phyloP scores from a whole-genome alignment of 2,113 vertebrate species.

The Chaenogobius annularis region DNA sequence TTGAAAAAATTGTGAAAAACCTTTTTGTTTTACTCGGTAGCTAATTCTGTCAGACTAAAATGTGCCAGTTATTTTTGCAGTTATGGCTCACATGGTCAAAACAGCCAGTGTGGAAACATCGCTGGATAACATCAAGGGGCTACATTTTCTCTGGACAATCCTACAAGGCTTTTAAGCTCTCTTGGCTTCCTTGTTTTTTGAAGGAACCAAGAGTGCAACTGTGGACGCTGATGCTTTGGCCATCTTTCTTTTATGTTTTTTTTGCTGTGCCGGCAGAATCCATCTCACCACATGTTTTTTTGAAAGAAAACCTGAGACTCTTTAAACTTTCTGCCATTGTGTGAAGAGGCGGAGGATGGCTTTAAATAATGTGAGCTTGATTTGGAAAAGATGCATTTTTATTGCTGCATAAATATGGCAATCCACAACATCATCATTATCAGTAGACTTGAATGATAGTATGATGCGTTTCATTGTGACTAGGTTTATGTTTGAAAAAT shows the following conservation, averaged over 20 bases:
- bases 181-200: conserved; percentile 37
- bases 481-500: conserved; percentile 77
- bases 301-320: conserved; percentile 52
- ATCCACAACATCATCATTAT: conserved; percentile 72
- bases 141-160: conserved; percentile 50
- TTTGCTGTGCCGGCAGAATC: conserved; percentile 58
- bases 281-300: conserved; percentile 48
- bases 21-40: conserved; percentile 68
- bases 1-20: conserved; percentile 59
- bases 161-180: conserved; percentile 47
- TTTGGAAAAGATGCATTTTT: conserved; percentile 59
- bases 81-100: conserved; percentile 29
- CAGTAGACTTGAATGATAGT: conserved; percentile 76
- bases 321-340: conserved; percentile 49
- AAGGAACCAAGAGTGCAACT: conserved; percentile 37
- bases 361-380: conserved; percentile 57
- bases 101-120: conserved; percentile 19
- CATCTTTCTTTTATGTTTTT: conserved; percentile 61
- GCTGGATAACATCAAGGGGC: conserved; percentile 42
- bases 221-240: conserved; percentile 50
- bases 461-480: conserved; percentile 77
- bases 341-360: conserved; percentile 45
- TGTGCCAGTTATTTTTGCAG: conserved; percentile 38
- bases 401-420: conserved; percentile 75
- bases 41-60: conserved; percentile 48